phyloP scores from a whole-genome alignment of 2,113 vertebrate species.

The Sinocyclocheilus anshuiensis region DNA sequence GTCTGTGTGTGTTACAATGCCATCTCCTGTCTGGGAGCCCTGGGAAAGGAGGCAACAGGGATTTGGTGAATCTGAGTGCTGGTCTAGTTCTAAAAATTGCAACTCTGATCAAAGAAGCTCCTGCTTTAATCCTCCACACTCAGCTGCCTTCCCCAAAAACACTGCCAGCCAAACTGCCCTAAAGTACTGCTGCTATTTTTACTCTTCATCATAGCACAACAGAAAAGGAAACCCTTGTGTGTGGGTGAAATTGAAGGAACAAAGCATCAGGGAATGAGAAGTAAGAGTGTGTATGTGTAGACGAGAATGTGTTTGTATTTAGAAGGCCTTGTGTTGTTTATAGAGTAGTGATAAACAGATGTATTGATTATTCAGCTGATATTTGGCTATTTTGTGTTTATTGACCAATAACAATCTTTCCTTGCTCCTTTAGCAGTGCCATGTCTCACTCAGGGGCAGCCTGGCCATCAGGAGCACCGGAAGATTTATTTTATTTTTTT shows the following conservation, averaged over 20 bases:
- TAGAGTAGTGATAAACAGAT: not conserved
- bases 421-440: not conserved
- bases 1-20: constrained; percentile 70
- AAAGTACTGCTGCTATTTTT: constrained; percentile 79
- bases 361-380: not conserved
- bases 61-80: constrained; percentile 30
- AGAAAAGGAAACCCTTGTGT: constrained; percentile 66
- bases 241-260: constrained; percentile 65
- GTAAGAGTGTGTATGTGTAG: constrained; percentile 33
- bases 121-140: constrained; percentile 76
- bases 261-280: constrained; percentile 61
- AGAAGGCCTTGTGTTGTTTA: not conserved
- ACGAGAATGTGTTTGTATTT: not conserved
- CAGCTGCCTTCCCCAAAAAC: constrained; percentile 68
- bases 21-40: constrained; percentile 73
- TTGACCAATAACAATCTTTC: not conserved
- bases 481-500: too few relatives aligned
- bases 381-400: not conserved
- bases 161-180: constrained; percentile 75
- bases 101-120: constrained; percentile 75
- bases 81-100: constrained; percentile 47
- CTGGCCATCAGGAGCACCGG: too few relatives aligned
- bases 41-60: constrained; percentile 44
- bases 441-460: too few relatives aligned
- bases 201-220: constrained; percentile 66